Percentiles rank a stretch among this genome's conserved stretches.
phyloP scores from a whole-genome alignment of 2,888 invertebrate species.

The Hanleya hanleyi region DNA sequence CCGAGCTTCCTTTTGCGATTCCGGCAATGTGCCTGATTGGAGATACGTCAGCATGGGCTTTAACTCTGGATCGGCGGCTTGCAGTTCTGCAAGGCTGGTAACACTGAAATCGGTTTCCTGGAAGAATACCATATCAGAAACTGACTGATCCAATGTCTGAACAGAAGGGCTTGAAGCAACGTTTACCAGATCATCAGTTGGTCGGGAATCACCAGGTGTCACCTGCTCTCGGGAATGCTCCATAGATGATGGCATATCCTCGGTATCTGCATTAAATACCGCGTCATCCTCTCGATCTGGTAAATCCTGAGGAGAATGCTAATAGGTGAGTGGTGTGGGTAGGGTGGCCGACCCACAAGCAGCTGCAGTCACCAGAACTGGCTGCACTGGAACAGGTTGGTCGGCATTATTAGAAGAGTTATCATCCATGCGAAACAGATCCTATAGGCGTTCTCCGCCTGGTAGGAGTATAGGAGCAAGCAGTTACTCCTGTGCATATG shows the following conservation, averaged over 20 bases:
- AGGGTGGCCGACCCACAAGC: too few species aligned
- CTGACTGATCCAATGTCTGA: too few species aligned
- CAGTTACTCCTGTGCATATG: not conserved
- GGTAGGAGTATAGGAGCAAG: not conserved
- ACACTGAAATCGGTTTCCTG: not conserved
- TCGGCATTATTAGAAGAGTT: not conserved
- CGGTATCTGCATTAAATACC: not conserved
- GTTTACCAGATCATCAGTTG: too few species aligned
- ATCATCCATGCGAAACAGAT: not conserved
- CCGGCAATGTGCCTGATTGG: constrained; percentile 15
- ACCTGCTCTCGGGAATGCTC: too few species aligned
- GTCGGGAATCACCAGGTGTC: too few species aligned
- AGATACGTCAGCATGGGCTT: constrained; percentile 25
- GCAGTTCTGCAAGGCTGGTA: constrained; percentile 14
- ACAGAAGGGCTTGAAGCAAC: too few species aligned
- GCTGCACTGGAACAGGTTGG: not conserved
- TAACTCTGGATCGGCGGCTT: constrained; percentile 19
- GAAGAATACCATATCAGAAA: not conserved
- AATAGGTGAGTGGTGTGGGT: too few species aligned
- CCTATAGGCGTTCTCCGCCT: not conserved
- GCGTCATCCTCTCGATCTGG: too few species aligned
- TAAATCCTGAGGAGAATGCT: not conserved
- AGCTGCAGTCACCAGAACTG: not conserved
- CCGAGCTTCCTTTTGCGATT: constrained; percentile 31
- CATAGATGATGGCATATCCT: not conserved